These are phyloP conservation scores for Chlorocebus sabaeus DNA, from an alignment of 2,113 vertebrate species.

Conservation along the genomic window DNA sequence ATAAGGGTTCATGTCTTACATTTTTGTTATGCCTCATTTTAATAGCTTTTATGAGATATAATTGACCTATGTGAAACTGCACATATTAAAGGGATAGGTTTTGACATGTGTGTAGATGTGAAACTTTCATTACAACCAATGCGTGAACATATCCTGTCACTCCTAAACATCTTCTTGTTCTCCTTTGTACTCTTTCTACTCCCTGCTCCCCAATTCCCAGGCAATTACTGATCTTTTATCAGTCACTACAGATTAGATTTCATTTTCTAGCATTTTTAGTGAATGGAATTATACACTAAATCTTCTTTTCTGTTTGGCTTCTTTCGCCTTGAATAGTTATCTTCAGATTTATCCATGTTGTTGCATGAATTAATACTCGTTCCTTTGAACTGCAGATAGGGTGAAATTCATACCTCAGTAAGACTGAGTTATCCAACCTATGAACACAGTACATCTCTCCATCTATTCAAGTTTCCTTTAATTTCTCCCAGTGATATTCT, in stretches of 20 bases:
- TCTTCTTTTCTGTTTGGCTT: not conserved
- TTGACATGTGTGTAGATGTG: not conserved
- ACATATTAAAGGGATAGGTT: not conserved
- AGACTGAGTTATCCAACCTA: not conserved
- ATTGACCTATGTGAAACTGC: not conserved
- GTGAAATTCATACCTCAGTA: not conserved
- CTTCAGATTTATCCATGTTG: not conserved
- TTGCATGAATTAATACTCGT: not conserved
- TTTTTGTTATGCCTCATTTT: not conserved
- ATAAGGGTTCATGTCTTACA: not conserved
- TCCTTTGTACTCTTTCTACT: not conserved
- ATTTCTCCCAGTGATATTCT: not conserved
- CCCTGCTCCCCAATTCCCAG: not conserved
- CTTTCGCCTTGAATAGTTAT: not conserved
- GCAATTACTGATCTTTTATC: too few species aligned
- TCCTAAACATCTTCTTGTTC: not conserved
- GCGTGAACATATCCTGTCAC: not conserved
- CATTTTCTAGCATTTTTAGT: not conserved
- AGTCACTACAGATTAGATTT: too few species aligned
- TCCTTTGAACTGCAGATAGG: not conserved
- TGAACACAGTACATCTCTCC: not conserved
- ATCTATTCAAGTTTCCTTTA: too few species aligned
- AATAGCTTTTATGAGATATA: not conserved
- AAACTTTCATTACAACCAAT: not conserved
- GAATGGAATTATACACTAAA: not conserved